phyloP scores from a whole-genome alignment of 2,113 vertebrate species.

The Crotalus helleri region DNA sequence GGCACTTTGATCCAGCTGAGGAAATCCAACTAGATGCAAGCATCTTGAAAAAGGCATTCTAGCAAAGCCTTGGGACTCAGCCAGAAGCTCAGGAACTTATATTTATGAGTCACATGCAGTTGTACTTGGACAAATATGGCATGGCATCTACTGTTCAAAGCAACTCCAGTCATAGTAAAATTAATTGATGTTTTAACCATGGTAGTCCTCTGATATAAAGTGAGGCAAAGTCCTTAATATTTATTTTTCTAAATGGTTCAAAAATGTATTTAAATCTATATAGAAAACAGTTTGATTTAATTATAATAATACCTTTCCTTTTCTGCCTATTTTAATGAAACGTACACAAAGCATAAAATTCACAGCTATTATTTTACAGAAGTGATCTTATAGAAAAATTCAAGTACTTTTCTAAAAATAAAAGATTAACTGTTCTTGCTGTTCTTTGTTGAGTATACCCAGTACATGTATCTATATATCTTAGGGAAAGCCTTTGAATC shows the following conservation, averaged over 20 bases:
- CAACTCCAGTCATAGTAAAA: constrained; percentile 56
- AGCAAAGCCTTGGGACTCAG: constrained; percentile 63
- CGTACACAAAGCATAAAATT: background rate
- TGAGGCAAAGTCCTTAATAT: constrained; percentile 8
- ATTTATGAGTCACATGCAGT: constrained; percentile 69
- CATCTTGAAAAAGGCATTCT: constrained; percentile 65
- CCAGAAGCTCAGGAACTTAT: constrained; percentile 62
- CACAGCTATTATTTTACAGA: background rate
- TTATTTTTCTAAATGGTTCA: constrained; percentile 12
- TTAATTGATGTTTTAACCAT: constrained; percentile 55
- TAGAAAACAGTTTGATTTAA: background rate
- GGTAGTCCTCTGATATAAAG: constrained; percentile 31
- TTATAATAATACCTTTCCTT: background rate
- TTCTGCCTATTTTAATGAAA: background rate
- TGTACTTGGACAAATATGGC: constrained; percentile 77
- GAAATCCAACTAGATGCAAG: constrained; percentile 67
- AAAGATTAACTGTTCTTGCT: background rate
- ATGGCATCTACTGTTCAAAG: constrained; percentile 70
- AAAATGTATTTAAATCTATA: constrained; percentile 10
- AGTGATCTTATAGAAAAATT: background rate
- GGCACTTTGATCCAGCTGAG: constrained; percentile 48
- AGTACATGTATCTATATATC: background rate
- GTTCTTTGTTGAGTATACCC: background rate
- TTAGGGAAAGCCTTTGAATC: background rate
- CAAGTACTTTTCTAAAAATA: background rate